These are phyloP conservation scores for Mionectes olivaceus DNA, from an alignment of 2,797 vertebrate species.

Conservation along the genomic window DNA sequence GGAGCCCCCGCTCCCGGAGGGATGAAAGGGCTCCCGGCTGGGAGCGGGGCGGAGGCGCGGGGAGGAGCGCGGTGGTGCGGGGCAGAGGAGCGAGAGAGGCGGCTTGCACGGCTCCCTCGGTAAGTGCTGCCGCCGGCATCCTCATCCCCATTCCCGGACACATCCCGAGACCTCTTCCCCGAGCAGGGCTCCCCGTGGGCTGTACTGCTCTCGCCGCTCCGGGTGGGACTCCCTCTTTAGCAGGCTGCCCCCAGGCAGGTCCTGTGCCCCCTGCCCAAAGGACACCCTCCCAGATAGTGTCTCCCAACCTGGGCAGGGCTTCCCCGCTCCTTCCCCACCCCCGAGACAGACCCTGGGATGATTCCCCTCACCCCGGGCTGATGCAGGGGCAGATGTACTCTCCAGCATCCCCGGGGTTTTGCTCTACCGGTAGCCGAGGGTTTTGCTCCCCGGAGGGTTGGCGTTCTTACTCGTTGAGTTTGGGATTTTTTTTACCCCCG, in stretches of 20 bases:
- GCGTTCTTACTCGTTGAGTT: not conserved
- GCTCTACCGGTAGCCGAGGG: fast-evolving
- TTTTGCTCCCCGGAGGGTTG: not conserved
- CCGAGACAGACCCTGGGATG: no score
- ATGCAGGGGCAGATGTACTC: not conserved
- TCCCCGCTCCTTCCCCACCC: not conserved
- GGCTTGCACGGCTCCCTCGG: not conserved
- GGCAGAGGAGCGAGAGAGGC: not conserved
- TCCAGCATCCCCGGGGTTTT: not conserved
- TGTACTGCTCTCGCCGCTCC: not conserved
- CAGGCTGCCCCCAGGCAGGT: not conserved
- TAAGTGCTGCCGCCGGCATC: not conserved
- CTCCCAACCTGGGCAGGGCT: fast-evolving
- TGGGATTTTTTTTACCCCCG: not conserved
- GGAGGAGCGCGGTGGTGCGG: not conserved
- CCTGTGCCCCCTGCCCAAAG: not conserved
- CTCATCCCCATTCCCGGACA: no score
- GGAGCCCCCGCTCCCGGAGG: not conserved
- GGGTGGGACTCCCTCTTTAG: not conserved
- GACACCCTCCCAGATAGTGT: no score
- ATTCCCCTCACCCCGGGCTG: not conserved
- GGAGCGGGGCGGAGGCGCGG: not conserved
- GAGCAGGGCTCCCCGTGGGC: not conserved
- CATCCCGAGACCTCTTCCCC: no score
- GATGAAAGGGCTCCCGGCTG: not conserved